These are phyloP conservation scores for Meteorus cinctellus DNA, from an alignment of 2,888 invertebrate genomes.

Conservation along the genomic window DNA sequence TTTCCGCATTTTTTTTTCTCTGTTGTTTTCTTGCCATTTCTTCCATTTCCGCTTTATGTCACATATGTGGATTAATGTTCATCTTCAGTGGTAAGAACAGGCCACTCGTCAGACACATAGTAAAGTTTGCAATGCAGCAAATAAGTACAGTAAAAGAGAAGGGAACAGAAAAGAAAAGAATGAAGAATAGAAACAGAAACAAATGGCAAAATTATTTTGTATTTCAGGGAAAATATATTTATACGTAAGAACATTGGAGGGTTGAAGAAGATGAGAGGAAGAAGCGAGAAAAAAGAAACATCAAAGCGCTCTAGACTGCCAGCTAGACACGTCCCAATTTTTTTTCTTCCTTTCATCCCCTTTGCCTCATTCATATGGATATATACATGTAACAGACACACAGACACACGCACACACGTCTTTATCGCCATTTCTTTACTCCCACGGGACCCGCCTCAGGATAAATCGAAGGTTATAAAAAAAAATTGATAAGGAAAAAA, in stretches of 20 bases:
- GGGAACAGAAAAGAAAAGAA: background rate
- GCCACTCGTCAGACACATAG: no score
- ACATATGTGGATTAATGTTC: conserved; percentile 2
- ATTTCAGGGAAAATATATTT: background rate
- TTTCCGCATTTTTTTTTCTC: background rate
- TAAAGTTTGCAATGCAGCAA: background rate
- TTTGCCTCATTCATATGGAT: background rate
- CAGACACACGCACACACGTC: background rate
- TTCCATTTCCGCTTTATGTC: background rate
- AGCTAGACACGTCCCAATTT: conserved; percentile 15
- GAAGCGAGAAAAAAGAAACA: conserved; percentile 31
- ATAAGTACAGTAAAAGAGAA: background rate
- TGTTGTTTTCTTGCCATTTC: background rate
- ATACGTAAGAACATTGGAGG: conserved; percentile 28
- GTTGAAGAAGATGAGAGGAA: background rate
- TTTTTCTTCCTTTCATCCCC: conserved; percentile 3
- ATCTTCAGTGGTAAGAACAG: background rate
- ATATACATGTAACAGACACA: background rate
- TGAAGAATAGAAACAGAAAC: background rate
- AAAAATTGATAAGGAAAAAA: conserved; percentile 10
- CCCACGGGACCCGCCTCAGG: background rate
- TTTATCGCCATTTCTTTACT: background rate
- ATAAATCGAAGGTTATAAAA: conserved; percentile 8
- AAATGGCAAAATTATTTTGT: conserved; percentile 9
- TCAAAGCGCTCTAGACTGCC: conserved; percentile 10